These are phyloP conservation scores for Eilema sororculum DNA, from an alignment of 2,888 invertebrate species.

Conservation along the genomic window DNA sequence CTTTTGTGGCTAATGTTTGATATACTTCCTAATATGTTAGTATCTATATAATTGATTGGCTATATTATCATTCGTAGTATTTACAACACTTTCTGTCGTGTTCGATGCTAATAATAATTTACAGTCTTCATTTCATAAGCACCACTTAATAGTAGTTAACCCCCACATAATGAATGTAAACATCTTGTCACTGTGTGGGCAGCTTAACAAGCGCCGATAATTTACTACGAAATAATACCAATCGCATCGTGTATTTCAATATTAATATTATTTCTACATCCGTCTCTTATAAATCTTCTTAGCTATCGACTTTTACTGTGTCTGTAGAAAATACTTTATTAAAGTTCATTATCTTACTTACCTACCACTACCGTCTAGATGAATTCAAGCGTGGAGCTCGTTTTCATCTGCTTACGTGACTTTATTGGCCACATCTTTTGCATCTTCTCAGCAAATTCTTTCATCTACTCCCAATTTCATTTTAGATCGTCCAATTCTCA, in stretches of 20 bases:
- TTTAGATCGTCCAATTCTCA: slow-evolving; percentile 73
- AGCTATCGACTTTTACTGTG: slow-evolving; percentile 48
- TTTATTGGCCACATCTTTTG: slow-evolving; percentile 75
- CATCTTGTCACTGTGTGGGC: slow-evolving; percentile 55
- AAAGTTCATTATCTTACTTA: slow-evolving; percentile 68
- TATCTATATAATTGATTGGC: not conserved
- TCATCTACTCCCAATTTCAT: slow-evolving; percentile 73
- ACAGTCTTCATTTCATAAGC: slow-evolving; percentile 49
- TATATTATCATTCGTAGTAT: slow-evolving; percentile 19
- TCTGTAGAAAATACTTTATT: slow-evolving; percentile 52
- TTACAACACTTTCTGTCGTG: slow-evolving; percentile 35
- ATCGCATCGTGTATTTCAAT: slow-evolving; percentile 49
- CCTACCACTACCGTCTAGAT: slow-evolving; percentile 70
- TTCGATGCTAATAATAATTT: slow-evolving; percentile 43
- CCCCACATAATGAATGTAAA: slow-evolving; percentile 56
- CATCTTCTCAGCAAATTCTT: slow-evolving; percentile 60
- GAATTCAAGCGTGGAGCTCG: slow-evolving; percentile 53
- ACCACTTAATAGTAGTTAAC: slow-evolving; percentile 62
- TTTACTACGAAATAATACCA: slow-evolving; percentile 61
- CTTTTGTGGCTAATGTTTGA: not conserved
- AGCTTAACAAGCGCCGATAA: slow-evolving; percentile 57
- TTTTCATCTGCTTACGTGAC: slow-evolving; percentile 76
- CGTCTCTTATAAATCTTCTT: slow-evolving; percentile 58
- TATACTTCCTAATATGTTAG: slow-evolving; percentile 2
- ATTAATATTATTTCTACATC: slow-evolving; percentile 44